Base-by-base conservation (phyloP, 1,140 invertebrate species). In the Rhagoletis zephyria region DNA sequence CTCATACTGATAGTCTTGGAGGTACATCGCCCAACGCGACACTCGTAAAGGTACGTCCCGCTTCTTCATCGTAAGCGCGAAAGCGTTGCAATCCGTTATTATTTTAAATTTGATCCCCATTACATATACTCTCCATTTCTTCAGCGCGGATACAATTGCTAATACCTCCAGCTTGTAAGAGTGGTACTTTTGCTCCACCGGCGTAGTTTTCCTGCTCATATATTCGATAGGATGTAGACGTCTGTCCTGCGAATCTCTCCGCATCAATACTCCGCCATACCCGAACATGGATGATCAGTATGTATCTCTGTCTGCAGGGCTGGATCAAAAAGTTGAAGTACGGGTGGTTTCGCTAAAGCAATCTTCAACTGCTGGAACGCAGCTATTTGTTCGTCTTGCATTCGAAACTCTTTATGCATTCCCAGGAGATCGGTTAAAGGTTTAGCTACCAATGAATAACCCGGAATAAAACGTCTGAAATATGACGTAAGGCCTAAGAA, bases 141-240 rank as follows among this genome's bases (percentile, higher is more conserved):
- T 87, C 1, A 89, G 9, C 4, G 88, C 88, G n/a, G 42, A 51
- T 59, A 88, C 61, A 9, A 89, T 88, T 7, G 89, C 90, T 19
- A 91, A 64, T n/a, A 88, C 88, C 65, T 91, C 89, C 1, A 90
- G 42, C 85, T 92, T 89, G 74, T 89, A 91, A 10, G 89, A 90
- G 87, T 89, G 89, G 74, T 91, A 92, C 42, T 88, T 89, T 40
- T 87, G 63, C 87, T 92, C 88, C 51, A 87, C 65, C 9, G 85
- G n/a, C 3, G 87, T 89, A 16, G 93, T 93, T 70, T 88, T 89
- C 88, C 85, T 86, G 89, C 30, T 93, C 87, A 89, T 90, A 81
- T 89, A 93, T 63, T 88, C 65, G 7, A 93, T 89, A n/a, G 90
- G 90, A 89, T 92, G 90, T 30, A 30, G 30, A 30, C 30, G 30